These are phyloP conservation scores for Apamea sordens DNA, from an alignment of 2,888 invertebrate species.

Conservation along the genomic window DNA sequence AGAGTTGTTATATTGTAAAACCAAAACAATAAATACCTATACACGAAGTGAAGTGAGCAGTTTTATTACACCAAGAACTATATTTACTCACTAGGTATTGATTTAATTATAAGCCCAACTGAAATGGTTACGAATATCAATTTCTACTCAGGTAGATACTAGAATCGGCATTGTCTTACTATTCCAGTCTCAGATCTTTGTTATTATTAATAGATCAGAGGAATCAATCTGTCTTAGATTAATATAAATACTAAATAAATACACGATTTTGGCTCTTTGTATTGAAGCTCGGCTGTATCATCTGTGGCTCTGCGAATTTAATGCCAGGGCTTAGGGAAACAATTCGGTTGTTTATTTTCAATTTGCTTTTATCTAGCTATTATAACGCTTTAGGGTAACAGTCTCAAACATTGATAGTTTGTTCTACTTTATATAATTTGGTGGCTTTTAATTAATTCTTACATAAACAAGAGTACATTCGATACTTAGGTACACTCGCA, in stretches of 20 bases:
- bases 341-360: constrained; percentile 34
- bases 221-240: constrained; percentile 29
- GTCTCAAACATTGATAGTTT: not conserved
- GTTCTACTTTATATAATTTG: not conserved
- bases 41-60: too few species aligned
- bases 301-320: constrained; percentile 11
- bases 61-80: not conserved
- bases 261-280: constrained; percentile 13
- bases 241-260: constrained; percentile 36
- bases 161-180: not conserved
- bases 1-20: too few species aligned
- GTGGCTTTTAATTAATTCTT: not conserved
- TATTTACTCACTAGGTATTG: too few species aligned
- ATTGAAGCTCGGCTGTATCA: not conserved
- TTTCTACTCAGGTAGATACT: not conserved
- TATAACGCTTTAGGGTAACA: not conserved
- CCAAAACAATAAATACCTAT: too few species aligned
- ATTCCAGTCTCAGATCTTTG: constrained; percentile 1
- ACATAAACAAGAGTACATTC: not conserved
- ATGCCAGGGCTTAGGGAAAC: constrained; percentile 26
- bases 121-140: not conserved
- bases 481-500: not conserved
- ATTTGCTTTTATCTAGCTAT: constrained; percentile 10
- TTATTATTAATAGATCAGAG: constrained; percentile 45
- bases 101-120: not conserved